Conservation (phyloP, 1,140 invertebrate species). For the Drosophila yakuba region DNA sequence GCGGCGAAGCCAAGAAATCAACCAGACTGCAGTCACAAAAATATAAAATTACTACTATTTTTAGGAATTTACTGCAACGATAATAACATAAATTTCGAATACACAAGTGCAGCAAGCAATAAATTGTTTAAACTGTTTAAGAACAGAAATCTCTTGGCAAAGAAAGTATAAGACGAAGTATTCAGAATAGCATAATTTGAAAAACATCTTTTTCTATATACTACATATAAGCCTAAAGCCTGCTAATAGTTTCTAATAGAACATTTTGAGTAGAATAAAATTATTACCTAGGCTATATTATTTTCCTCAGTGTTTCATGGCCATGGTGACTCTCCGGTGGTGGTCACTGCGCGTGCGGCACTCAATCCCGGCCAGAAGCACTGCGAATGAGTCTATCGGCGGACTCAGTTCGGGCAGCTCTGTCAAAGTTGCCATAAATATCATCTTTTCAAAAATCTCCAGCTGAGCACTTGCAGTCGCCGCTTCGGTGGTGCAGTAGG, state of each 20-base stretch:
- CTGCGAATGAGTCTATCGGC: slow-evolving; percentile 77
- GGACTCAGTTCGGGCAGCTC: slow-evolving; percentile 47
- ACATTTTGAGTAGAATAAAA: no score
- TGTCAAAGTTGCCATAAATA: slow-evolving; percentile 84
- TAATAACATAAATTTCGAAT: no score
- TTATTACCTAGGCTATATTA: no score
- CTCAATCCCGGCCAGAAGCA: slow-evolving; percentile 59
- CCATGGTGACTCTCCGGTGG: slow-evolving; percentile 45
- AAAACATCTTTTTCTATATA: no score
- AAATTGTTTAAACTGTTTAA: no score
- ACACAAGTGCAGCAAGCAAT: background rate
- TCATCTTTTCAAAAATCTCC: slow-evolving; percentile 82
- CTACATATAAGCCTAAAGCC: no score
- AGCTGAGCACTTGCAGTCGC: slow-evolving; percentile 70
- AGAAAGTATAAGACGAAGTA: no score
- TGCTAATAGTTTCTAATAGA: no score
- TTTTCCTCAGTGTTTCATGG: slow-evolving; percentile 13
- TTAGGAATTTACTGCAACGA: background rate
- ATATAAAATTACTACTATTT: background rate
- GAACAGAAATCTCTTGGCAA: no score
- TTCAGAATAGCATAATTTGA: no score
- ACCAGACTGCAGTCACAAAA: slow-evolving; percentile 11
- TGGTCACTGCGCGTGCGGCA: slow-evolving; percentile 76
- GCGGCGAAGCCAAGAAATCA: slow-evolving; percentile 4
- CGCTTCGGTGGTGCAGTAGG: slow-evolving; percentile 12